phyloP scores from a whole-genome alignment of 1,140 invertebrate genomes.

The Zaprionus taronus region DNA sequence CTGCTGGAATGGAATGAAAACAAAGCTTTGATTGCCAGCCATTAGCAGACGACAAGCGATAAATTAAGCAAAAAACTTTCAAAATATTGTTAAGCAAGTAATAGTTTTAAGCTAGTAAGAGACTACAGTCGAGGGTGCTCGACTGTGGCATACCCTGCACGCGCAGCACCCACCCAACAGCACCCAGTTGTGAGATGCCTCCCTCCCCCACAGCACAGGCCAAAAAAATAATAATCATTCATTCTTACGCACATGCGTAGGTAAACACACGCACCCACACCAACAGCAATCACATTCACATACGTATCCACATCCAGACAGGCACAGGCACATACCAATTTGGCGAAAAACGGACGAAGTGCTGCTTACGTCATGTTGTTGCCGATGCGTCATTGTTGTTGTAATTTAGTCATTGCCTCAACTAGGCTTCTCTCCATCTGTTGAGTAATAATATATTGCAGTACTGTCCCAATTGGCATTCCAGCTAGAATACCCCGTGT shows the following conservation, averaged over 20 bases:
- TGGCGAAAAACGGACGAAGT: not conserved
- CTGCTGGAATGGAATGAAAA: not conserved
- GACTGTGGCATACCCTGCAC: slow-evolving; percentile 6
- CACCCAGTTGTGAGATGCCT: not conserved
- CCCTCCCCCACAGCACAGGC: not conserved
- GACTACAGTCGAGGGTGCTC: slow-evolving; percentile 1
- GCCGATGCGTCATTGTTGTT: slow-evolving; percentile 8
- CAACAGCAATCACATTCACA: not conserved
- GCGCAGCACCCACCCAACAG: not conserved
- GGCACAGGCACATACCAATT: not conserved
- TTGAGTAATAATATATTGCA: not conserved
- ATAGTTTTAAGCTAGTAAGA: slow-evolving; percentile 4
- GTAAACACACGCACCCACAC: slow-evolving; percentile 1
- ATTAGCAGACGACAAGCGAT: not conserved
- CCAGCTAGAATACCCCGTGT: not conserved
- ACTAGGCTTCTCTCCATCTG: slow-evolving; percentile 5
- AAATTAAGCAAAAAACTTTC: slow-evolving; percentile 9
- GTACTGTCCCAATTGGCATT: not conserved
- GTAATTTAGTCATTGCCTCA: slow-evolving; percentile 7
- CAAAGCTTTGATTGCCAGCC: slow-evolving; percentile 1
- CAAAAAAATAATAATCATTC: not conserved
- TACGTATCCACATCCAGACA: not conserved
- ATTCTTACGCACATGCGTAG: slow-evolving; percentile 7
- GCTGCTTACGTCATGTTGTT: slow-evolving; percentile 8
- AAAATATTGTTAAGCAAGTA: not conserved